These are phyloP conservation scores for Neopelma chrysocephalum DNA, from an alignment of 2,797 vertebrate species.

Conservation along the genomic window DNA sequence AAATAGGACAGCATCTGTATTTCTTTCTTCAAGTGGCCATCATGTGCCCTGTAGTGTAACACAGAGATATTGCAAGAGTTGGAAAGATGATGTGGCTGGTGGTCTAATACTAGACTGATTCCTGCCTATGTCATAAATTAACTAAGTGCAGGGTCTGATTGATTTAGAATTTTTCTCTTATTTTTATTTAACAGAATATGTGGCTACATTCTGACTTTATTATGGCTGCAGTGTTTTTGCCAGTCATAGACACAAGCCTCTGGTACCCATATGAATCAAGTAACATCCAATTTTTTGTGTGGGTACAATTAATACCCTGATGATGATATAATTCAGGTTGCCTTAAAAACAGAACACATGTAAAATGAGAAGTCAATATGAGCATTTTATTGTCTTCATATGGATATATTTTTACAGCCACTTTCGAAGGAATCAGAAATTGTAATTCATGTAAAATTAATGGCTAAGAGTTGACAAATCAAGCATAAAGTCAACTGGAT, in stretches of 20 bases:
- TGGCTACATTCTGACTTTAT: background rate
- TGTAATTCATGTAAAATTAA: conserved; percentile 42
- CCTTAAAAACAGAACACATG: background rate
- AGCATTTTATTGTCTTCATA: background rate
- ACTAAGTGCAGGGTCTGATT: background rate
- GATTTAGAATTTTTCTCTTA: background rate
- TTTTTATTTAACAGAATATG: background rate
- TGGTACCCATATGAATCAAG: background rate
- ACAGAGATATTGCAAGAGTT: background rate
- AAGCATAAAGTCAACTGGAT: conserved; percentile 25
- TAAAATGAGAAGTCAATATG: background rate
- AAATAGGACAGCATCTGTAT: background rate
- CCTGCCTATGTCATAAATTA: background rate
- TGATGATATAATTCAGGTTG: background rate
- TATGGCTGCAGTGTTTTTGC: background rate
- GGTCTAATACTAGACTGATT: background rate
- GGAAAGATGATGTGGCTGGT: background rate
- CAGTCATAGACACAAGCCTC: background rate
- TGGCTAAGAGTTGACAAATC: conserved; percentile 42
- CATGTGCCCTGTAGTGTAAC: background rate
- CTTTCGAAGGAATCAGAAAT: background rate
- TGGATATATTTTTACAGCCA: background rate
- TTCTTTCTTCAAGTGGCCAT: background rate
- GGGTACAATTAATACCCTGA: background rate
- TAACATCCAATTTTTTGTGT: background rate